Base-by-base conservation (phyloP, 2,797 vertebrate genomes). In the Pipistrellus nathusii region DNA sequence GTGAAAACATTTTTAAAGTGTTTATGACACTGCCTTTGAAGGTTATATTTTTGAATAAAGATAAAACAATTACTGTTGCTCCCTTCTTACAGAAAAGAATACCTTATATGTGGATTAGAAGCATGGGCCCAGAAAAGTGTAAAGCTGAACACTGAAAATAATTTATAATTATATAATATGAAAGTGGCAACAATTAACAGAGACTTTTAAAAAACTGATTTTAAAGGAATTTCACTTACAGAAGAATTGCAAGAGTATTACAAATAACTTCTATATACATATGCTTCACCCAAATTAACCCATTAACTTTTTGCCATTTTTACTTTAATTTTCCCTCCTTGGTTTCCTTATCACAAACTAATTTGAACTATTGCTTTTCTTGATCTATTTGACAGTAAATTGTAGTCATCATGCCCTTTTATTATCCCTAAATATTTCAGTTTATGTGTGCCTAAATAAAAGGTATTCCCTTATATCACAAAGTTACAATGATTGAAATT, bases 151-250 rank as follows among this genome's bases (percentile, higher is more conserved):
- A 51, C 17, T 57, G 66, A 76, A 84, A 69, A 55, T 69, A 80
- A 72, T 73, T 93, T 91, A 30, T 20, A 4, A 68, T 32, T 68
- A 35, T 53, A n/a, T 5, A 85, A 46, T 87, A 71, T 80, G 23
- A 30, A 64, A 78, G n/a, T 66, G 44, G 15, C 68, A 90, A 66
- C 4, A 55, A 41, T 90, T 75, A 68, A 69, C 15, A 88, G 48
- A 85, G 35, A 93, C 8, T 30, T 81, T 64, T 11, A 84, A 88
- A 93, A 51, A 8, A 4, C 0, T 9, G 17, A 38, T 62, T 55
- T 90, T 66, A 55, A 81, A 64, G 10, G 46, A 92, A 92, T 92
- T 94, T 88, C 35, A 85, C 13, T 41, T 88, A 85, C 14, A 69
- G 17, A 83, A 72, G 57, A 57, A 75, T 77, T n/a, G 1, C 9